Conservation (phyloP, 2,888 invertebrate species). For the Cerastis rubricosa region DNA sequence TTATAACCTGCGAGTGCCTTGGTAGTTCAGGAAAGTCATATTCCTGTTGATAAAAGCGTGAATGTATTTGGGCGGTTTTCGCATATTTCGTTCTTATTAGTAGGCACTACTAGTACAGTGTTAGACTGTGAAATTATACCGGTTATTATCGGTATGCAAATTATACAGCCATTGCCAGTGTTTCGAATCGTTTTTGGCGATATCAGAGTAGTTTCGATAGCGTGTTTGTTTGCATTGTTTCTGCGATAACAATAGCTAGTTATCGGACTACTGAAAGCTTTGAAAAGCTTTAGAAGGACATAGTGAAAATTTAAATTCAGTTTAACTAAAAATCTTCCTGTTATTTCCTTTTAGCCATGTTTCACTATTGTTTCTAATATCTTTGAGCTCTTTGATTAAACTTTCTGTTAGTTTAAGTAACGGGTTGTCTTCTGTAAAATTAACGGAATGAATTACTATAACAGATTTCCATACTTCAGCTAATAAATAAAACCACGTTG, state of each 20-base stretch:
- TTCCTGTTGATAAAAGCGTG: not conserved
- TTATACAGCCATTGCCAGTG: not conserved
- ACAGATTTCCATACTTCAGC: constrained; percentile 16
- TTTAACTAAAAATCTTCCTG: not conserved
- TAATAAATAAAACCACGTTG: constrained; percentile 20
- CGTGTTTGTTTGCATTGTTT: constrained; percentile 37
- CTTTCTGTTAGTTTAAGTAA: not conserved
- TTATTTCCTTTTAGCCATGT: no score
- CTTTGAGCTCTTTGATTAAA: not conserved
- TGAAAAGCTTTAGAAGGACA: constrained; percentile 12
- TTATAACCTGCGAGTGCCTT: not conserved
- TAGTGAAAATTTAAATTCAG: not conserved
- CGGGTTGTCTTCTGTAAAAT: not conserved
- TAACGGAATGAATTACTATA: not conserved
- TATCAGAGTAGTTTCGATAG: constrained; percentile 31
- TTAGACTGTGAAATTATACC: not conserved
- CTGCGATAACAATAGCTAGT: constrained; percentile 33
- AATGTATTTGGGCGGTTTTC: not conserved
- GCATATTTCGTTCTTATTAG: not conserved
- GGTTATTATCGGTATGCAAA: not conserved
- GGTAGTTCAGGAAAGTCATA: not conserved
- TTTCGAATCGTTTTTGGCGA: constrained; percentile 15
- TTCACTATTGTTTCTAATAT: no score
- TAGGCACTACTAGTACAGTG: no score
- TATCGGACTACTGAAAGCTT: constrained; percentile 25